A percentile compares a stretch with the other conserved stretches of the same genome.
phyloP scores from a whole-genome alignment of 92 coral and sea anemone genomes.

The Paragorgia papillata region DNA sequence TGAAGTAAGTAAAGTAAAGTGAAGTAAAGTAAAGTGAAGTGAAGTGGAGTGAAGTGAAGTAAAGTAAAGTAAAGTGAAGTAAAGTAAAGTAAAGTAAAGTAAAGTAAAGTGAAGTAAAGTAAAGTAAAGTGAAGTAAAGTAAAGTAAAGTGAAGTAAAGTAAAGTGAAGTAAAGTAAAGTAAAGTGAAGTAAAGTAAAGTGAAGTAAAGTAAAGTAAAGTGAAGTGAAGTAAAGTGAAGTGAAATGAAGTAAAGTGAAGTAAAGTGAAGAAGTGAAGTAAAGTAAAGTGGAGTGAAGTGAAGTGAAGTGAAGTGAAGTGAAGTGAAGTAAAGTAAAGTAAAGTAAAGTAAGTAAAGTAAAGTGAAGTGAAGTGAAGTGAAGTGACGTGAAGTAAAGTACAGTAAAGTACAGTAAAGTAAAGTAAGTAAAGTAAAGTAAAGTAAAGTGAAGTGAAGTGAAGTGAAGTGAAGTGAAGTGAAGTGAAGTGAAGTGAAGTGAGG shows the following conservation, averaged over 20 bases:
- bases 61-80: background rate
- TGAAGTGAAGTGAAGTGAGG: no score
- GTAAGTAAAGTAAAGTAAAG: no score
- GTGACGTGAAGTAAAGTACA: no score
- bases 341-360: background rate
- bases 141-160: no score
- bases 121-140: background rate
- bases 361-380: no score
- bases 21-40: background rate
- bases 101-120: background rate
- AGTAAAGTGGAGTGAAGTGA: no score
- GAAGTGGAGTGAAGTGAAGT: background rate
- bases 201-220: slow-evolving; percentile 4
- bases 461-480: no score
- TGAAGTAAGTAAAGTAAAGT: background rate
- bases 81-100: background rate
- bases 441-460: no score
- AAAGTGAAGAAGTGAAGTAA: no score
- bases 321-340: background rate
- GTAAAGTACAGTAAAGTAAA: no score
- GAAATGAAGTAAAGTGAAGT: background rate
- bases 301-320: background rate
- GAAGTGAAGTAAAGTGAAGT: background rate
- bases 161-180: background rate
- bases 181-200: background rate